phyloP scores from a whole-genome alignment of 2,888 invertebrate genomes.

The Tryphoninae sp. region DNA sequence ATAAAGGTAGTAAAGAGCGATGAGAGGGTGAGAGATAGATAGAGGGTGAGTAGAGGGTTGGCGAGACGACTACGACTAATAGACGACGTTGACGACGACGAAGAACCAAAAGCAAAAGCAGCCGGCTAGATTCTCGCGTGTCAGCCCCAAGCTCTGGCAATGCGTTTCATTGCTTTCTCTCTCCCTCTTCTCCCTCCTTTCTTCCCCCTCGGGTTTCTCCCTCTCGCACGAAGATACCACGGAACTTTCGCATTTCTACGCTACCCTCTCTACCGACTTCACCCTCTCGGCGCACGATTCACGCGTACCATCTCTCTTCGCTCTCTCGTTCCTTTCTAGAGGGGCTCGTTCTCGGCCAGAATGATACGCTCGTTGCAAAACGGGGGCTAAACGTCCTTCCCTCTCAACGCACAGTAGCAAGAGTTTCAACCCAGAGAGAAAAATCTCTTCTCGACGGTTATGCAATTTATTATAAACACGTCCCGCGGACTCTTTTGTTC shows the following conservation, averaged over 20 bases:
- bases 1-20: too few species aligned
- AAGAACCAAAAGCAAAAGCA: slow-evolving; percentile 44
- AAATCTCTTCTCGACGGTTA: slow-evolving; percentile 27
- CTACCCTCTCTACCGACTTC: slow-evolving; percentile 56
- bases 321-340: slow-evolving; percentile 54
- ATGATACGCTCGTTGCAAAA: slow-evolving; percentile 37
- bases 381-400: slow-evolving; percentile 33
- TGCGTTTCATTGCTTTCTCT: slow-evolving; percentile 46
- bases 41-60: too few species aligned
- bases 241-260: slow-evolving; percentile 33
- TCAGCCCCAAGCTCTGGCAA: slow-evolving; percentile 45
- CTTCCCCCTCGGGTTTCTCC: slow-evolving; percentile 2
- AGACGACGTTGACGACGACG: slow-evolving; percentile 32
- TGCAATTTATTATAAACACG: slow-evolving; percentile 22
- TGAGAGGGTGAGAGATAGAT: neutral
- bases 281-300: slow-evolving; percentile 63
- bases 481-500: neutral
- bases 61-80: slow-evolving; percentile 21
- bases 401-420: slow-evolving; percentile 29
- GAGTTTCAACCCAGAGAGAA: slow-evolving; percentile 37
- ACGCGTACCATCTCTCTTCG: slow-evolving; percentile 43
- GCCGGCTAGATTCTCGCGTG: slow-evolving; percentile 45
- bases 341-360: slow-evolving; percentile 40
- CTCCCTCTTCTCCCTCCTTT: too few species aligned
- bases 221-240: neutral